Evolutionary conservation across 2,888 invertebrate genomes (phyloP).

Genomic region (Agrotis ipsilon): DNA sequence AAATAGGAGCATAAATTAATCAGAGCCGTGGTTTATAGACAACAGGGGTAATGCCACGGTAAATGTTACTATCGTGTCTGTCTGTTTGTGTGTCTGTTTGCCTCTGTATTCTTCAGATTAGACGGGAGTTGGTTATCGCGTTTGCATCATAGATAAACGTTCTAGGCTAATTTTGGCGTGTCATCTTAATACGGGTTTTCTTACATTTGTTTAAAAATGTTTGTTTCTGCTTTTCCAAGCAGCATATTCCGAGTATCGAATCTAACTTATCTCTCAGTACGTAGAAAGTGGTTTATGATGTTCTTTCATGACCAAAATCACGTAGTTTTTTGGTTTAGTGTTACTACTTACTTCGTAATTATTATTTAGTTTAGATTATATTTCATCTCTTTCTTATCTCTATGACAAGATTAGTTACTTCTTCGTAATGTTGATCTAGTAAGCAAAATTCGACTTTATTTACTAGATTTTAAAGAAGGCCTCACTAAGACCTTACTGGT

Average conservation of each 20-base stretch:
- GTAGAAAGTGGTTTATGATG: slow-evolving; percentile 1
- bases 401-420: background rate
- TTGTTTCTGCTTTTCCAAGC: too few relatives aligned
- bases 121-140: slow-evolving; percentile 54
- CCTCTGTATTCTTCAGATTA: slow-evolving; percentile 77
- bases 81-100: slow-evolving; percentile 79
- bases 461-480: too few relatives aligned
- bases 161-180: slow-evolving; percentile 29
- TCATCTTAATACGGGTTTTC: slow-evolving; percentile 9
- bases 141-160: slow-evolving; percentile 56
- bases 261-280: slow-evolving; percentile 11
- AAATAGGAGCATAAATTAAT: slow-evolving; percentile 90
- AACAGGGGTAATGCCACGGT: slow-evolving; percentile 84
- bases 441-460: too few relatives aligned
- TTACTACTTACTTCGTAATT: background rate
- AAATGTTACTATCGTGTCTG: slow-evolving; percentile 87
- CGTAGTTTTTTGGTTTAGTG: slow-evolving; percentile 2
- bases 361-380: slow-evolving; percentile 1
- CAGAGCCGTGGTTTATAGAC: slow-evolving; percentile 85
- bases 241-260: too few relatives aligned
- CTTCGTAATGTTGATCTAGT: too few relatives aligned
- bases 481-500: too few relatives aligned
- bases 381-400: slow-evolving; percentile 18
- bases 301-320: slow-evolving; percentile 33
- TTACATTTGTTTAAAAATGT: background rate